Percentiles rank a stretch among this genome's conserved stretches.
These are phyloP conservation scores for Allolobophora icterica DNA, from an alignment of 2,888 invertebrate genomes.

Conservation along the genomic window DNA sequence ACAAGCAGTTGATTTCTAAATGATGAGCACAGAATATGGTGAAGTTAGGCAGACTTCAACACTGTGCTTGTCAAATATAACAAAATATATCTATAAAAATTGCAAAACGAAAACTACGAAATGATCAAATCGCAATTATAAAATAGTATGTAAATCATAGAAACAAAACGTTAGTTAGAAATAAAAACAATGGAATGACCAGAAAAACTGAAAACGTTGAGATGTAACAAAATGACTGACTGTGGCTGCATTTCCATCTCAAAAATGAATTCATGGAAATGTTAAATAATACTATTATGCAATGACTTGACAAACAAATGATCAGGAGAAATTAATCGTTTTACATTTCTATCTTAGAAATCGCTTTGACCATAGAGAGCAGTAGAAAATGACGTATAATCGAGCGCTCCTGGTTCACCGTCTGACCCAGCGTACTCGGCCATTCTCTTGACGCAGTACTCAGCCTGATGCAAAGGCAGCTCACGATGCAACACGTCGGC, in stretches of 20 bases:
- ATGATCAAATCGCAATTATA: background rate
- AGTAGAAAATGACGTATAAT: constrained; percentile 98
- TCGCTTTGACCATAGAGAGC: constrained; percentile 77
- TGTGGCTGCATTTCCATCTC: background rate
- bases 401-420: constrained; percentile 88
- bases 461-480: constrained; percentile 97
- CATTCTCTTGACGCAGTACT: constrained; percentile 99
- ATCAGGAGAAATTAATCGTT: background rate
- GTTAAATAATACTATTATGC: background rate
- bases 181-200: constrained; percentile 10
- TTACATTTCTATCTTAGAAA: constrained; percentile 29
- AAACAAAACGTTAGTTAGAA: background rate
- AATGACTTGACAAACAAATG: background rate
- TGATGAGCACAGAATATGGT: background rate
- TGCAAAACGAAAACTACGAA: background rate
- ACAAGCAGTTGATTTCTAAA: background rate
- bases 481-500: constrained; percentile 96
- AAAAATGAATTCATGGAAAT: background rate
- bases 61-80: background rate
- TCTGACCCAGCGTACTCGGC: constrained; percentile 91
- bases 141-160: background rate
- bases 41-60: background rate
- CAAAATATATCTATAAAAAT: background rate
- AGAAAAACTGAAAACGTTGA: background rate
- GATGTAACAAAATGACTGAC: background rate